Base-by-base conservation (phyloP, 2,888 invertebrate genomes). In the Sinopyrophorus schimmeli region DNA sequence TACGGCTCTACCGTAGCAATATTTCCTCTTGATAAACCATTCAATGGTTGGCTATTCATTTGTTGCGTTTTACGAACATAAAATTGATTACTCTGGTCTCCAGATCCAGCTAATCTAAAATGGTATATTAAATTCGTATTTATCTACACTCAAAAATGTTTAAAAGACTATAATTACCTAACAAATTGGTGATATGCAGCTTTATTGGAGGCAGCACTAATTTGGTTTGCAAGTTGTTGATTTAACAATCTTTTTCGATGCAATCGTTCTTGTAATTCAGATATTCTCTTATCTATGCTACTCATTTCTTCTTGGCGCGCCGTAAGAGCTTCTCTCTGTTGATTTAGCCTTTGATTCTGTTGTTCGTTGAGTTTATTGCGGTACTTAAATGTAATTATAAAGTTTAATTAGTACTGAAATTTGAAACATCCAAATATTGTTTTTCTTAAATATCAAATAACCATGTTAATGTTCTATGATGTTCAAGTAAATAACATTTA, bases 301-400 rank as follows among this genome's bases (percentile, higher is more conserved):
- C 89, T 82, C 80, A 95, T 86, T 76, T 97, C 95, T 59, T 92
- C 92, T 69, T 94, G 92, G 34, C 92, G 79, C 62, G 91, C 89
- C 42, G 88, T 87, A 63, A 96, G 76, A 27, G 92, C 88, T 64
- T 94, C 90, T 53, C 92, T 80, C 74, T 96, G 95, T 62, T 90
- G 87, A 56, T 89, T 87, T 61, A 97, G 80, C 63, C 93, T 83
- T 59, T 87, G 89, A 77, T 89, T 94, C 76, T 93, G 95, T 73
- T 96, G 92, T 74, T 95, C 89, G 74, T 94, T 93, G 74, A 96
- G 78, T 74, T 95, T 95, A 78, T 95, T 96, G 54, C 95, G 92
- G 72, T 94, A 93, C 95, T 96, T 78, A 7, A 80, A 60, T n/a
- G n/a, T n/a, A n/a, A n/a, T n/a, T n/a, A n/a, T 30, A 9, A 40